These are phyloP conservation scores for Leiothrix lutea DNA, from an alignment of 2,113 vertebrate species.

Conservation along the genomic window DNA sequence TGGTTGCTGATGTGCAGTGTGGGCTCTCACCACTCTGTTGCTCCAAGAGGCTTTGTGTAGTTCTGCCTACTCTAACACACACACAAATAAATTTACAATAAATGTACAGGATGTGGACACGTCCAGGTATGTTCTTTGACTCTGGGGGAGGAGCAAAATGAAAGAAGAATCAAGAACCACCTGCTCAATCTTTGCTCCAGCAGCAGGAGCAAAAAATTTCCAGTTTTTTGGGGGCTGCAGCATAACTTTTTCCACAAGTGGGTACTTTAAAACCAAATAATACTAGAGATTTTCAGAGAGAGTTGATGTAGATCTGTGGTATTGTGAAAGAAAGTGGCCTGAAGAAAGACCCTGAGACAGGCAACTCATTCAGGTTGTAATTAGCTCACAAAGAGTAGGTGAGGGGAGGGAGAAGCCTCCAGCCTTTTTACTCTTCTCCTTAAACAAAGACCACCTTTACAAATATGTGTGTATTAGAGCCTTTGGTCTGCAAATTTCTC, in stretches of 20 bases:
- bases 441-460: constrained; percentile 56
- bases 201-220: no score
- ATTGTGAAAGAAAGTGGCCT: constrained; percentile 3
- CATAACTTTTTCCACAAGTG: constrained; percentile 20
- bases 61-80: neutral
- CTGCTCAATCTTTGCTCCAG: neutral
- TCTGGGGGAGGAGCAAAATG: neutral
- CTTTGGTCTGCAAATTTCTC: constrained; percentile 11
- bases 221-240: neutral
- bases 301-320: neutral
- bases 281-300: constrained; percentile 42
- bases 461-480: constrained; percentile 51
- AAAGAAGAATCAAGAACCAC: neutral
- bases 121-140: rapidly evolving
- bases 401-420: constrained; percentile 4
- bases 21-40: neutral
- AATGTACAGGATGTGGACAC: neutral
- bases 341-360: constrained; percentile 32
- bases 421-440: constrained; percentile 25
- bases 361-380: constrained; percentile 24
- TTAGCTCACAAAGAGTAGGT: constrained; percentile 44
- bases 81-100: no score
- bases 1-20: rapidly evolving
- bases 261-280: constrained; percentile 42
- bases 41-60: neutral